These are phyloP conservation scores for Hirudo medicinalis DNA, from an alignment of 1,140 invertebrate species.

Conservation along the genomic window DNA sequence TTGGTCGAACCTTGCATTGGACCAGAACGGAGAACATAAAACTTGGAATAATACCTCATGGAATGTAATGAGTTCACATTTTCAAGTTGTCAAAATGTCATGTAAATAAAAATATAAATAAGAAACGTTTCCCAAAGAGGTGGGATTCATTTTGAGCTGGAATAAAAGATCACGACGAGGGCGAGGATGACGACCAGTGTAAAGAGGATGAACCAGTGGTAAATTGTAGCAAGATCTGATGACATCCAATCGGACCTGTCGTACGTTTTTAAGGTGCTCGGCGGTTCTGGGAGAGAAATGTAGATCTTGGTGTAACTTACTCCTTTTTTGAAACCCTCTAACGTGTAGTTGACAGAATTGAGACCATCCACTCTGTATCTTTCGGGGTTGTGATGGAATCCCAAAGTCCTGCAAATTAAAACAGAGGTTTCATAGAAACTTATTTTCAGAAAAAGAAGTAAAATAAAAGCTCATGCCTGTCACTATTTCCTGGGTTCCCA, in stretches of 20 bases:
- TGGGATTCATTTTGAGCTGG: background rate
- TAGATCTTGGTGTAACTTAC: background rate
- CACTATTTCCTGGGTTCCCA: slow-evolving; percentile 53
- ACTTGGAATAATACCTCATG: no score
- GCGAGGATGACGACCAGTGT: background rate
- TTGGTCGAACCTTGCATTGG: no score
- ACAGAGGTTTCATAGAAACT: background rate
- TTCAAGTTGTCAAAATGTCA: background rate
- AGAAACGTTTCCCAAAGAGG: background rate
- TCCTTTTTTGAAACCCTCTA: background rate
- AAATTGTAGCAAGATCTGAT: background rate
- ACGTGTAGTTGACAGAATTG: background rate
- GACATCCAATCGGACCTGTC: background rate
- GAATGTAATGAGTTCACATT: no score
- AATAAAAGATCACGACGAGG: background rate
- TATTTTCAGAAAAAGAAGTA: no score
- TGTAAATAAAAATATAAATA: background rate
- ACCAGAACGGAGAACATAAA: no score
- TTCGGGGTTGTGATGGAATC: background rate
- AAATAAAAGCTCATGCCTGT: background rate
- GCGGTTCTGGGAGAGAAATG: background rate
- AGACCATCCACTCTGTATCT: background rate
- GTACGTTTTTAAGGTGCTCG: background rate
- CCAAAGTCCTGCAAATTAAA: background rate
- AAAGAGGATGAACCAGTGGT: background rate